Base-by-base conservation (phyloP, 2,797 vertebrate genomes). In the Anguilla megastoma region DNA sequence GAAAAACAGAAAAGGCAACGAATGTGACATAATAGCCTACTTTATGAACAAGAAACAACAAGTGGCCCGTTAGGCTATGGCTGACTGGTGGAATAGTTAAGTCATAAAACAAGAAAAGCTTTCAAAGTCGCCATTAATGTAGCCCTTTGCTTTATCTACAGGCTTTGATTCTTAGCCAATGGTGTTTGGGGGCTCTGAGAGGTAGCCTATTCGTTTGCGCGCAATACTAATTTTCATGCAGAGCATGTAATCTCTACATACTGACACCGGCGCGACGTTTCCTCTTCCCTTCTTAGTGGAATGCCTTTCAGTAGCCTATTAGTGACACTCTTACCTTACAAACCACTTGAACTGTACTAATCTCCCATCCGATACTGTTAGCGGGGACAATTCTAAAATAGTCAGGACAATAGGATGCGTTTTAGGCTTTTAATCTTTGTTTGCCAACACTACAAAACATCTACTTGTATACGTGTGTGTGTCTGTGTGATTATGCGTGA, bases 151-250 rank as follows among this genome's bases (percentile, higher is more conserved):
- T 45, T 48, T 82, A 50, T 50, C 63, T 66, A 66, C 9, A n/a
- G 79, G 12, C 6, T 45, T 45, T 3, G 52, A 56, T 85, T 85
- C 54, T 63, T 8, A 85, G 12, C 56, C 18, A 83, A 30, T 30
- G 1, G 63, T 85, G 84, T 85, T 88, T 85, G 16, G 36, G 33
- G 52, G 83, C 18, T 30, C 12, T 85, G 33, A 85, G 52, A 66
- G 16, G 52, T 79, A 16, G 10, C 10, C 54, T 58, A 79, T 88
- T 80, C 66, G 74, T 50, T 48, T n/a, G 52, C 45, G 45, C 58
- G 48, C 30, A 27, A n/a, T 16, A 56, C 48, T 88, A 84, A 84
- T 85, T 74, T 66, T 69, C 84, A 79, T 85, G 84, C 87, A 85
- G 45, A 85, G 41, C 69, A 48, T 50, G 54, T 79, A 52, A 18